Evolutionary conservation across 2,797 vertebrate species (phyloP).

Genomic region (Tapirus indicus): DNA sequence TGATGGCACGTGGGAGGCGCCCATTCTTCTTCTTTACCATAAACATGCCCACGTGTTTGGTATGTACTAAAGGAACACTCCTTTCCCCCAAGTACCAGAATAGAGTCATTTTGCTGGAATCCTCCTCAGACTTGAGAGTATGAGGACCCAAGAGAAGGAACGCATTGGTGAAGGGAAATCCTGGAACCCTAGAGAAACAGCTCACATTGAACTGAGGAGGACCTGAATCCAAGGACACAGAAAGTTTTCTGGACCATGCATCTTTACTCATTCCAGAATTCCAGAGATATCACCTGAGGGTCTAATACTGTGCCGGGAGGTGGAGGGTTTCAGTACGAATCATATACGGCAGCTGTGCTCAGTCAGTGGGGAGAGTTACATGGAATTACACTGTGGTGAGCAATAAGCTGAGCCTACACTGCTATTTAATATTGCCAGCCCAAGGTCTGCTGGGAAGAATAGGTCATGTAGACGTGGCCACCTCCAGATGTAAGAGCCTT

Average conservation of each 20-base stretch:
- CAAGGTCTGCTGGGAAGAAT: neutral
- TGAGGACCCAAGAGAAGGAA: neutral
- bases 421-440: neutral
- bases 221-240: neutral
- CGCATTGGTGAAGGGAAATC: neutral
- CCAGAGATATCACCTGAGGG: neutral
- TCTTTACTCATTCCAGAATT: neutral
- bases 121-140: neutral
- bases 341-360: neutral
- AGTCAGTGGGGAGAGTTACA: neutral
- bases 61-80: neutral
- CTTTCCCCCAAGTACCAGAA: neutral
- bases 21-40: neutral
- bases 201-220: neutral
- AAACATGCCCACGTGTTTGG: neutral
- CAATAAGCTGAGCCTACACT: neutral
- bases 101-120: neutral
- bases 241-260: neutral
- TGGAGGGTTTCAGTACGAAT: neutral
- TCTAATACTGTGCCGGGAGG: neutral
- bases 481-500: neutral
- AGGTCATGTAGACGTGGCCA: neutral
- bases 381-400: neutral
- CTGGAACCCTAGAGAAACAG: neutral
- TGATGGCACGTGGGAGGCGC: neutral